phyloP scores from a whole-genome alignment of 1,140 invertebrate species.

The Laupala kohalensis region DNA sequence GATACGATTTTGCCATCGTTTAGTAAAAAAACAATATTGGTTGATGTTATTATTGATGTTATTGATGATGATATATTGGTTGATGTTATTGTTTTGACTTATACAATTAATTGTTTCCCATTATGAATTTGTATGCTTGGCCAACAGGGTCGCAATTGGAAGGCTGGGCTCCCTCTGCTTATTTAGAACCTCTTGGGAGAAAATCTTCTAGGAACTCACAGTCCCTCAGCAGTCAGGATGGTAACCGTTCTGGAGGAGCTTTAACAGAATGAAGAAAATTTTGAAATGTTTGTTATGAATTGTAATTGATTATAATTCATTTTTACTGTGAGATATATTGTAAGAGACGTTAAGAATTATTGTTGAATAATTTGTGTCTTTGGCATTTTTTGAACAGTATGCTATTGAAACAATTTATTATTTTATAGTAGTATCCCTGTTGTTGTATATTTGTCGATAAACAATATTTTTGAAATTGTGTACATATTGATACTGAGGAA shows the following conservation, averaged over 20 bases:
- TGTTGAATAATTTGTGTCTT: neutral
- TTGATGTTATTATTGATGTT: too few relatives aligned
- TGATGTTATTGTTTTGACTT: too few relatives aligned
- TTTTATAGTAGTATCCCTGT: too few relatives aligned
- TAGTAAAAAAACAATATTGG: too few relatives aligned
- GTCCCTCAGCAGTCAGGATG: slow-evolving; percentile 2
- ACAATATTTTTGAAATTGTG: neutral
- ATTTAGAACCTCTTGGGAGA: slow-evolving; percentile 62
- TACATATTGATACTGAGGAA: too few relatives aligned
- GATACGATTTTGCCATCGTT: too few relatives aligned
- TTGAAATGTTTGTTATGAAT: neutral
- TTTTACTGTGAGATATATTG: neutral
- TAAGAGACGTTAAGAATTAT: neutral
- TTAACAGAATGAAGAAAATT: neutral
- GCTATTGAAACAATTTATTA: too few relatives aligned
- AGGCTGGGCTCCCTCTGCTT: slow-evolving; percentile 90
- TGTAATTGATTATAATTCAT: neutral
- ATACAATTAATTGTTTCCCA: too few relatives aligned
- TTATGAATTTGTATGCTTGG: too few relatives aligned
- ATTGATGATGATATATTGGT: too few relatives aligned
- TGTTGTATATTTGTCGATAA: neutral
- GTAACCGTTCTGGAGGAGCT: neutral
- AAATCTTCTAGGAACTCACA: slow-evolving; percentile 46
- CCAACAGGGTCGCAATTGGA: slow-evolving; percentile 56
- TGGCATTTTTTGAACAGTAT: neutral